A percentile compares a stretch with the other conserved stretches of the same genome.
phyloP scores from a whole-genome alignment of 2,888 invertebrate genomes.

The Cinara cedri region DNA sequence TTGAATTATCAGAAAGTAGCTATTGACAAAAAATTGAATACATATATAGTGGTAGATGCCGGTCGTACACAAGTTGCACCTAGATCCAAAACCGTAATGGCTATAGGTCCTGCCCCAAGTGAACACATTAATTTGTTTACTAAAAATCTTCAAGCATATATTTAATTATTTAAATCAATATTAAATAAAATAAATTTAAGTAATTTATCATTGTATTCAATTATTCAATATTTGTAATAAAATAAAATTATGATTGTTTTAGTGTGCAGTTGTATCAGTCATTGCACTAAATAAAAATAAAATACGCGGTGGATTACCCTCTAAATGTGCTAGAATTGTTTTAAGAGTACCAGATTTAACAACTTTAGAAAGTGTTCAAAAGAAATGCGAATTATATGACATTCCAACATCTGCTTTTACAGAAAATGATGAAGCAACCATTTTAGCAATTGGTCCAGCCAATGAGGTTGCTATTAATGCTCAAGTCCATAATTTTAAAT shows the following conservation, averaged over 20 bases:
- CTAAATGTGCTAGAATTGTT: constrained; percentile 46
- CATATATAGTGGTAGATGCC: constrained; percentile 83
- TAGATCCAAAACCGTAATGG: constrained; percentile 88
- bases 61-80: constrained; percentile 91
- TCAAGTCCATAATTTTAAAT: constrained; percentile 85
- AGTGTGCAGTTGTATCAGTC: constrained; percentile 44
- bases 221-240: constrained; percentile 13
- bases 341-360: constrained; percentile 34
- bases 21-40: constrained; percentile 72
- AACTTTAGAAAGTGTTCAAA: constrained; percentile 34
- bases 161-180: neutral
- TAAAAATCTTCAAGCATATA: neutral
- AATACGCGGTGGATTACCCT: constrained; percentile 13
- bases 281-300: constrained; percentile 32
- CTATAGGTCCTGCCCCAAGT: constrained; percentile 86
- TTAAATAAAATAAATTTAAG: neutral
- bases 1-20: constrained; percentile 74
- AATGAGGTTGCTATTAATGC: constrained; percentile 76
- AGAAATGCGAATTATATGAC: constrained; percentile 29
- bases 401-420: constrained; percentile 31
- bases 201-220: neutral
- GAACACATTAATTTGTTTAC: constrained; percentile 69
- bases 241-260: constrained; percentile 36
- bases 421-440: constrained; percentile 67
- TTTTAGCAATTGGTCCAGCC: constrained; percentile 91